These are phyloP conservation scores for Heliothis subflexa DNA, from an alignment of 1,140 invertebrate species.

Conservation along the genomic window DNA sequence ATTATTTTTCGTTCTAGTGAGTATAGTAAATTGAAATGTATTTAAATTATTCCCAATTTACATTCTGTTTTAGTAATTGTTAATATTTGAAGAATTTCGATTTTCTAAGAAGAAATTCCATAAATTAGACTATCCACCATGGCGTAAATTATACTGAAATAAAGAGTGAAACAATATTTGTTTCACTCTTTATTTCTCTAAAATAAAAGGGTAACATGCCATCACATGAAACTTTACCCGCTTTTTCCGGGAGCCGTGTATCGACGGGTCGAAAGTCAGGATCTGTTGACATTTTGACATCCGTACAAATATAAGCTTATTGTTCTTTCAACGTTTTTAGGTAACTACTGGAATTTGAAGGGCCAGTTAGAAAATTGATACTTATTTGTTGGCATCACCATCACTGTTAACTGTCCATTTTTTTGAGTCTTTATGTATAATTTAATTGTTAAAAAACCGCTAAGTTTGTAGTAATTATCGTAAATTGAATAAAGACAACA, in stretches of 20 bases:
- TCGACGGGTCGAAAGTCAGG: conserved; percentile 75
- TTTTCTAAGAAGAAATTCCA: no score
- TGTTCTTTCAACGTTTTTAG: conserved; percentile 61
- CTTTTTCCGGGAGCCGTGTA: conserved; percentile 73
- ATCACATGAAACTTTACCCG: conserved; percentile 70
- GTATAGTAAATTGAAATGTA: not conserved
- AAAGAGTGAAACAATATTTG: conserved; percentile 58
- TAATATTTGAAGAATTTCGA: no score
- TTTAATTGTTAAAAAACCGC: not conserved
- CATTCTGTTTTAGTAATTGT: no score
- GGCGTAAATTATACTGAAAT: not conserved
- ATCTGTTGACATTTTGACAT: conserved; percentile 83
- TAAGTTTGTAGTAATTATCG: not conserved
- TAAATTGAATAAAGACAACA: conserved; percentile 26
- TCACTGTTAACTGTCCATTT: not conserved
- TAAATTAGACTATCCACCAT: not conserved
- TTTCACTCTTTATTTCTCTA: no score
- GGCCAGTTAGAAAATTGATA: conserved; percentile 33
- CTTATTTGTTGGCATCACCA: conserved; percentile 19
- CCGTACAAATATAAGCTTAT: conserved; percentile 69
- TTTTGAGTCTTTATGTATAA: not conserved
- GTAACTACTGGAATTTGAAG: conserved; percentile 64
- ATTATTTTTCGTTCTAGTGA: conserved; percentile 20
- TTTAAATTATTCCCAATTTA: not conserved
- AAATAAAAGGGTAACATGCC: conserved; percentile 74